A percentile compares a stretch with the other conserved stretches of the same genome.
These are phyloP conservation scores for Alloplasta piceator DNA, from an alignment of 2,888 invertebrate species.

Conservation along the genomic window DNA sequence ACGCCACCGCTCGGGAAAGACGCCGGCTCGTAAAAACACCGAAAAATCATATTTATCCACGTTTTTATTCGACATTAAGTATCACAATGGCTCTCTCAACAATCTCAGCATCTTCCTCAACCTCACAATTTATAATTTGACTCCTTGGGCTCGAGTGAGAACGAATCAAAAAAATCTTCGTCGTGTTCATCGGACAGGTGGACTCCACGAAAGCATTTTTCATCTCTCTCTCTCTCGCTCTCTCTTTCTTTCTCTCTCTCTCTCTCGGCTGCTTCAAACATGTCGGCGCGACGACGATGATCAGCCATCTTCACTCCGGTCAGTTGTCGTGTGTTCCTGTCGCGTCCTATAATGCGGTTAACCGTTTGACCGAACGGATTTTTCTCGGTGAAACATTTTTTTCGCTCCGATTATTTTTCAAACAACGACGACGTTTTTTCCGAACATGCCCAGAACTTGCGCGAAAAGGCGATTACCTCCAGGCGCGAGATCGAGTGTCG, in stretches of 20 bases:
- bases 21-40: slow-evolving; percentile 19
- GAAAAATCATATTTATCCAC: too few relatives aligned
- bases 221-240: not conserved
- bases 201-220: slow-evolving; percentile 51
- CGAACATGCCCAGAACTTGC: slow-evolving; percentile 55
- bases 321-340: slow-evolving; percentile 62
- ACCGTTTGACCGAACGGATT: slow-evolving; percentile 68
- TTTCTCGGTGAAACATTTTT: slow-evolving; percentile 28
- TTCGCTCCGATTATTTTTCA: not conserved
- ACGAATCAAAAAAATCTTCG: too few relatives aligned
- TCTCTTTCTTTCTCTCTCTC: not conserved
- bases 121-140: too few relatives aligned
- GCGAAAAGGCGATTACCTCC: slow-evolving; percentile 39
- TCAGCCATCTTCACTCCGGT: slow-evolving; percentile 69
- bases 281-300: slow-evolving; percentile 60
- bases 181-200: slow-evolving; percentile 58
- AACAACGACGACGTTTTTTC: slow-evolving; percentile 45
- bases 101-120: too few relatives aligned
- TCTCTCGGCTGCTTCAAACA: slow-evolving; percentile 28
- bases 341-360: slow-evolving; percentile 77
- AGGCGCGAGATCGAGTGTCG: slow-evolving; percentile 45
- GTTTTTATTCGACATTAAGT: too few relatives aligned
- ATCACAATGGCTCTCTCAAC: too few relatives aligned
- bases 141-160: too few relatives aligned
- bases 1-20: slow-evolving; percentile 12